phyloP scores from a whole-genome alignment of 2,797 vertebrate species.

The Megaceryle alcyon region DNA sequence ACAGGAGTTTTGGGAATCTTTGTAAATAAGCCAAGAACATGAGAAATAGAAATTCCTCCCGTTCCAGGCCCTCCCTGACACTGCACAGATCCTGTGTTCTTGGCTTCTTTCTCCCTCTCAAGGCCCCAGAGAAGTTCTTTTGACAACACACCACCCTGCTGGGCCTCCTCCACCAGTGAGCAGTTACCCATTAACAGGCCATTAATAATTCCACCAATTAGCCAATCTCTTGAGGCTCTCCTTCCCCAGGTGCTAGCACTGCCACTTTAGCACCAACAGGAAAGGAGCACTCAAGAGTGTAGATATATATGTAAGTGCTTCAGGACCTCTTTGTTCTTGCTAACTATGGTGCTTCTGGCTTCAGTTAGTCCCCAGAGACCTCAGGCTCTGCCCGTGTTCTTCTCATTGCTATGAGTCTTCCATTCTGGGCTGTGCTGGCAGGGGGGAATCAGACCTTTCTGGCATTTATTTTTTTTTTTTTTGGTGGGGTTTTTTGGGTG shows the following conservation, averaged over 20 bases:
- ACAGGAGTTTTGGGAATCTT: conserved; percentile 47
- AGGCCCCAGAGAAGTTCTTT: conserved; percentile 5
- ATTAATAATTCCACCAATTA: conserved; percentile 5
- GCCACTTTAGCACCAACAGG: neutral
- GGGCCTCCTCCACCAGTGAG: neutral
- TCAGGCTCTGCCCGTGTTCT: neutral
- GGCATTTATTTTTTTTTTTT: neutral
- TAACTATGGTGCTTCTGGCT: neutral
- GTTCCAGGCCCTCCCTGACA: conserved; percentile 32
- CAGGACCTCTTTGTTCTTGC: neutral
- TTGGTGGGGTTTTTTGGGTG: too few species aligned
- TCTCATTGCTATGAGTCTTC: neutral
- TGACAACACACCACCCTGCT: neutral
- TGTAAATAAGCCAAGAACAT: conserved; percentile 48
- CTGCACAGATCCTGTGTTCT: conserved; percentile 55
- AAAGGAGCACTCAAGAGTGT: neutral
- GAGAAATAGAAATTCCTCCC: conserved; percentile 47
- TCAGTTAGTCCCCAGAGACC: neutral
- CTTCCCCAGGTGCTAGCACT: neutral
- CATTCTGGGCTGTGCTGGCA: neutral
- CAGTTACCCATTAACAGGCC: neutral
- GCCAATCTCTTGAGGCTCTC: neutral
- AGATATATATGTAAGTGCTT: neutral
- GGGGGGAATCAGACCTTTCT: neutral
- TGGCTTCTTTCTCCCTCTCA: conserved; percentile 18